Evolutionary conservation across 1,140 invertebrate genomes (phyloP), one percentile per base, ranked within the genome.

Genomic region (Hyphantria cunea): DNA sequence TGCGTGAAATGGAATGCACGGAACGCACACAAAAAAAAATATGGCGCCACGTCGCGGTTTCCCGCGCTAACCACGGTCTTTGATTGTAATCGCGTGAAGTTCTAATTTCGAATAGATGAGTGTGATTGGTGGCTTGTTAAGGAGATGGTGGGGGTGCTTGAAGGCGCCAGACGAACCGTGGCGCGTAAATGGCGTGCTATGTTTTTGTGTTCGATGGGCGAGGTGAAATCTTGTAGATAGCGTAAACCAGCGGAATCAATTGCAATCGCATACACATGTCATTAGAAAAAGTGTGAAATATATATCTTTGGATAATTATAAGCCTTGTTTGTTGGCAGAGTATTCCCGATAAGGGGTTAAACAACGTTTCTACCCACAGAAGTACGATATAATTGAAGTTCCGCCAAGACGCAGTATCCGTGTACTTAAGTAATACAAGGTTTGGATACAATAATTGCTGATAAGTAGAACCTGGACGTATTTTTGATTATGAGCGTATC

Each of bases 51-150:
- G n/a, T n/a, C n/a, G n/a, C n/a, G n/a, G n/a, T n/a, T n/a, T n/a
- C n/a, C 41, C 47, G 63, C 64, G 71, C 52, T 67, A 70, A 68
- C 59, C 61, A 51, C 62, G 53, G 12, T 53, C 45, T 49, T 62
- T 53, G 59, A 75, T 68, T 64, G 64, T 72, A 64, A 51, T 63
- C 58, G 70, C 73, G 68, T 70, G 68, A 78, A 74, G 67, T 78
- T 78, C 65, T 71, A 78, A 82, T 80, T 76, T 81, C 65, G 64
- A 69, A 71, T 70, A 74, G 72, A 70, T 76, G 65, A 69, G 64
- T 72, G 72, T 76, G 83, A 86, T 84, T 82, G 83, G 83, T 64
- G 49, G 44, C 25, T 52, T 48, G 64, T 53, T 53, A 41, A 49
- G 60, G 34, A 32, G 66, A 63, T 47, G 67, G 68, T 60, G 65